Evolutionary conservation across 2,113 vertebrate genomes (phyloP).

Genomic region (Myotis davidii): DNA sequence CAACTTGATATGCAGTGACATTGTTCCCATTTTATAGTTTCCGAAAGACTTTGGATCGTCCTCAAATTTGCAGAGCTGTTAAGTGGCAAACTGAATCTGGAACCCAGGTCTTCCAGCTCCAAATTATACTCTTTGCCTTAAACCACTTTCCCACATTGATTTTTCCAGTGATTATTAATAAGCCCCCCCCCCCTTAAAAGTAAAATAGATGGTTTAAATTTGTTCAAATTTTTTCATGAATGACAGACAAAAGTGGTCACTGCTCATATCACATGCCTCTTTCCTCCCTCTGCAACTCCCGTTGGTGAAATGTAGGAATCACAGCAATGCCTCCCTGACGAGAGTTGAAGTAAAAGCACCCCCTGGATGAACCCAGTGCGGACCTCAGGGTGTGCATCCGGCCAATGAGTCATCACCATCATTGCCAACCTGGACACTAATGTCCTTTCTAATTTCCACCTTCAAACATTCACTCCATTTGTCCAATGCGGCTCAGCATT

Average conservation of each 20-base stretch:
- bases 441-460: not conserved
- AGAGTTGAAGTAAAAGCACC: not conserved
- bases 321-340: not conserved
- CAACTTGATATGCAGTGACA: not conserved
- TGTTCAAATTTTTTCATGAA: not conserved
- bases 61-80: slow-evolving; percentile 35
- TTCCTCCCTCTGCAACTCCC: not conserved
- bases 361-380: rapidly evolving
- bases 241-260: not conserved
- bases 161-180: not conserved
- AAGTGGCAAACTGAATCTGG: not conserved
- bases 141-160: not conserved
- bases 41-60: slow-evolving; percentile 40
- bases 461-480: not conserved
- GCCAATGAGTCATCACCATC: not conserved
- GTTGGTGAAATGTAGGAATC: not conserved
- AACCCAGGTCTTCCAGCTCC: not conserved
- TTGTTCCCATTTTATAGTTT: not conserved
- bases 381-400: rapidly evolving
- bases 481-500: not conserved
- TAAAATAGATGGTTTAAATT: not conserved
- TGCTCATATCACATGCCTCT: not conserved
- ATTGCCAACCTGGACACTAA: not conserved
- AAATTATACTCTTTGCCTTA: not conserved
- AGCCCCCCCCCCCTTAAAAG: not conserved